phyloP scores from a whole-genome alignment of 2,888 invertebrate species.

The Melinaea menophilus region DNA sequence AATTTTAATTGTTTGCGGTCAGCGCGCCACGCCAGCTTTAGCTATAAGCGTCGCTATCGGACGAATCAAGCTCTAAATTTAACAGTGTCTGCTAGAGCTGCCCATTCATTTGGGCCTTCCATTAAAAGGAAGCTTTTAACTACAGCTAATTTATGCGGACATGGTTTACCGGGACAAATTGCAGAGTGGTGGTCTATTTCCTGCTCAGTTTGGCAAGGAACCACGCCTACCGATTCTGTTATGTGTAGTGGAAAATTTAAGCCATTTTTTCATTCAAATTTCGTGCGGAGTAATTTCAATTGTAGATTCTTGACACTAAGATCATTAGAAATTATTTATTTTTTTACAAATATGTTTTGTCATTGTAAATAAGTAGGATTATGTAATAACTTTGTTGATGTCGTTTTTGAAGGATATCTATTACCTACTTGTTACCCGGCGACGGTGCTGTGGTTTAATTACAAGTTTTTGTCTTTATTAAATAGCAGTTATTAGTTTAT shows the following conservation, averaged over 20 bases:
- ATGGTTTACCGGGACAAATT: conserved; percentile 70
- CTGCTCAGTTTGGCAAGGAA: conserved; percentile 28
- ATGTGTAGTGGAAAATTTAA: conserved; percentile 18
- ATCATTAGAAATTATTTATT: no score
- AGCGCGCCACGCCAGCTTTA: conserved; percentile 21
- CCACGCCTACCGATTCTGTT: conserved; percentile 24
- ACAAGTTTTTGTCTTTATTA: no score
- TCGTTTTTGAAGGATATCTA: no score
- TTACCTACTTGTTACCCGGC: no score
- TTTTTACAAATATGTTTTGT: no score
- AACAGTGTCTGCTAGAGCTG: conserved; percentile 31
- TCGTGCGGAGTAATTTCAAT: no score
- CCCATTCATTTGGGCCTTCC: conserved; percentile 70
- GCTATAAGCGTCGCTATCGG: conserved; percentile 25
- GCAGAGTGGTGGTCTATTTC: conserved; percentile 63
- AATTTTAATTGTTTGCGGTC: conserved; percentile 33
- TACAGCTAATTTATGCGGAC: conserved; percentile 73
- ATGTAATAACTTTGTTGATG: no score
- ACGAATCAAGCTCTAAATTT: conserved; percentile 31
- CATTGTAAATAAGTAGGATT: no score
- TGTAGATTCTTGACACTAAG: no score
- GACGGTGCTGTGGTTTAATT: no score
- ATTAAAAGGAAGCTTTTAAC: conserved; percentile 75
- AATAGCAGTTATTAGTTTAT: no score
- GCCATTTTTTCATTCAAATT: no score